Conservation (phyloP, 2,888 invertebrate species). For the Drosophila neotestacea region DNA sequence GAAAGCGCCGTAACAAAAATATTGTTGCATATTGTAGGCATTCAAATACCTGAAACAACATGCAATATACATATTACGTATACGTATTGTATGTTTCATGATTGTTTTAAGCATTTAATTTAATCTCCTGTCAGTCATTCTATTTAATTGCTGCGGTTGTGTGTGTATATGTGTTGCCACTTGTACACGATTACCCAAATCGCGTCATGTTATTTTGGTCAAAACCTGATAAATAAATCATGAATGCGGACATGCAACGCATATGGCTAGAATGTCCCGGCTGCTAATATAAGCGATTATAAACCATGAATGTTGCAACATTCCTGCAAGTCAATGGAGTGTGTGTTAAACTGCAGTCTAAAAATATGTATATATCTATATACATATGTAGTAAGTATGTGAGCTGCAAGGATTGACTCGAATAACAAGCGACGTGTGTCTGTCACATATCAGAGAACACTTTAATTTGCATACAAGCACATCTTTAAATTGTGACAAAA, state of each 20-base stretch:
- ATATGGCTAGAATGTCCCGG: slow-evolving; percentile 40
- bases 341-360: slow-evolving; percentile 4
- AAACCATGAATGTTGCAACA: slow-evolving; percentile 36
- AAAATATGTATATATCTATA: not conserved
- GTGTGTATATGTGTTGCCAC: slow-evolving; percentile 15
- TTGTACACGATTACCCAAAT: slow-evolving; percentile 35
- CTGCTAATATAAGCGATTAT: slow-evolving; percentile 42
- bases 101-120: slow-evolving; percentile 43
- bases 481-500: slow-evolving; percentile 6
- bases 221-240: slow-evolving; percentile 64
- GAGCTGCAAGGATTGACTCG: not conserved
- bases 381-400: not conserved
- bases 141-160: slow-evolving; percentile 45
- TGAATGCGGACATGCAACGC: slow-evolving; percentile 63
- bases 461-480: not conserved
- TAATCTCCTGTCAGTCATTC: slow-evolving; percentile 48
- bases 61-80: slow-evolving; percentile 12
- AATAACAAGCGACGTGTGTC: slow-evolving; percentile 17
- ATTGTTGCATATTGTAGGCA: slow-evolving; percentile 17
- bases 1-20: not conserved
- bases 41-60: not conserved
- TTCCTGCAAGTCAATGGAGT: slow-evolving; percentile 27
- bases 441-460: slow-evolving; percentile 13
- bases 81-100: not conserved
- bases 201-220: slow-evolving; percentile 30